Evolutionary conservation across 92 coral and sea anemone genomes (phyloP), one percentile per base, ranked within the genome.

Genomic region (Hydrozoanthus gracilis): DNA sequence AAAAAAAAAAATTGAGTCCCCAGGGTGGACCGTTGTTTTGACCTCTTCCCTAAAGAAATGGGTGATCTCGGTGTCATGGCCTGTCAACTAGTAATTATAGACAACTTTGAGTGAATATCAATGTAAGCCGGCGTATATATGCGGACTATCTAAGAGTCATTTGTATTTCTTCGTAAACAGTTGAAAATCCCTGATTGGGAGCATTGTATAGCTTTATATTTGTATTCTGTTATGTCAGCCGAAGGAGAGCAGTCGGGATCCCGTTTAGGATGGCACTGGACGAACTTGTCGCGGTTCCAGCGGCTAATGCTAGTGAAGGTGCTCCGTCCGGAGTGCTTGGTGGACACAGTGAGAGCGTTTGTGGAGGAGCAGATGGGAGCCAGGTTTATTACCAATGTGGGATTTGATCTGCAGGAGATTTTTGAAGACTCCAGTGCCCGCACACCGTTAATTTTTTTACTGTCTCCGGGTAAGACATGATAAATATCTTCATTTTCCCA

Each of bases 391-490:
- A 91, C 99, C 58, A 95, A 90, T 27, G 87, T 91, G 5, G 98
- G 95, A 3, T 95, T 96, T 27, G 95, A 96, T 75, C 88, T 96
- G 73, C 96, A 93, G 83, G 99, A 96, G 89, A 92, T 96, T 5
- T 96, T 71, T 51, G 93, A 93, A 51, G 98, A 95, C 71, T 96
- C 99, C 20, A 91, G 88, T 54, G 89, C 92, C 51, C 88, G 94
- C 75, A 95, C 92, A 51, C 99, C 99, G 17, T 93, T 96, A 39
- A 90, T 96, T 17, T 96, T 96, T 65, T 88, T 96, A 73, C 88
- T 96, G 11, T 93, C 98, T 18, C 96, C 98, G 49, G 99, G 99
- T 96, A 91, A 91, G 62, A 58, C 13, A 4, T 4, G 15, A 20
- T 39, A 15, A 12, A 8, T 48, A 7, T 35, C 61, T 14, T 52